These are phyloP conservation scores for Corythornis vintsioides DNA, from an alignment of 2,113 vertebrate genomes.

Conservation along the genomic window DNA sequence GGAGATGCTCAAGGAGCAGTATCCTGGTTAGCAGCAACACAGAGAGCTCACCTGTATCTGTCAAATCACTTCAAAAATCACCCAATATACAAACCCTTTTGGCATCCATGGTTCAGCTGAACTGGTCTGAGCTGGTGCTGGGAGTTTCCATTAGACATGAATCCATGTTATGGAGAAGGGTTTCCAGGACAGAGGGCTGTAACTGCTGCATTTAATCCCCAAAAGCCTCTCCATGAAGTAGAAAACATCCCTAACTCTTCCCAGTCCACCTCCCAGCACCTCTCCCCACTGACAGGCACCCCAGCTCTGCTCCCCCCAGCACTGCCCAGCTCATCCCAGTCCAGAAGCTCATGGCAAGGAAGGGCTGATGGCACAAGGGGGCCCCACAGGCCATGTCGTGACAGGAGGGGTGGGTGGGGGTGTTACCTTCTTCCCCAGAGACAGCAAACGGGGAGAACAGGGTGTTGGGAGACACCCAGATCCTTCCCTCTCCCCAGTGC, in stretches of 20 bases:
- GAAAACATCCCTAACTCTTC: not conserved
- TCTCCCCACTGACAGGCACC: accelerated
- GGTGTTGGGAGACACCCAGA: too few relatives aligned
- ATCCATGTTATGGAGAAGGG: accelerated
- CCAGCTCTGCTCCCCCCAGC: accelerated
- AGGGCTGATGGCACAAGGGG: accelerated
- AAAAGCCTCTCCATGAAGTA: not conserved
- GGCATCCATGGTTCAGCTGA: not conserved
- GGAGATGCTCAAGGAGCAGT: not conserved
- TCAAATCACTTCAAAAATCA: accelerated
- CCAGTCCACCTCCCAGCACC: accelerated
- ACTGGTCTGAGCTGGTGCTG: not conserved
- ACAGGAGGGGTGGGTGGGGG: too few relatives aligned
- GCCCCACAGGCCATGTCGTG: too few relatives aligned
- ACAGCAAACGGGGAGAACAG: too few relatives aligned
- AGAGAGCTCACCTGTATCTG: not conserved
- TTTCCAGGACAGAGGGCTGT: not conserved
- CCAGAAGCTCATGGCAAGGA: accelerated
- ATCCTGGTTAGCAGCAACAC: accelerated
- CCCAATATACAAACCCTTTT: accelerated
- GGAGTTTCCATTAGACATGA: not conserved
- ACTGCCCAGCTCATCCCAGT: not conserved
- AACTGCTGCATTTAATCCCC: not conserved
- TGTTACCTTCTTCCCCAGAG: too few relatives aligned
- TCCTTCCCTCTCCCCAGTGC: too few relatives aligned